Percentiles rank a stretch among this genome's conserved stretches.
Conservation (phyloP, 2,797 vertebrate species). For the Loris lydekkerianus region DNA sequence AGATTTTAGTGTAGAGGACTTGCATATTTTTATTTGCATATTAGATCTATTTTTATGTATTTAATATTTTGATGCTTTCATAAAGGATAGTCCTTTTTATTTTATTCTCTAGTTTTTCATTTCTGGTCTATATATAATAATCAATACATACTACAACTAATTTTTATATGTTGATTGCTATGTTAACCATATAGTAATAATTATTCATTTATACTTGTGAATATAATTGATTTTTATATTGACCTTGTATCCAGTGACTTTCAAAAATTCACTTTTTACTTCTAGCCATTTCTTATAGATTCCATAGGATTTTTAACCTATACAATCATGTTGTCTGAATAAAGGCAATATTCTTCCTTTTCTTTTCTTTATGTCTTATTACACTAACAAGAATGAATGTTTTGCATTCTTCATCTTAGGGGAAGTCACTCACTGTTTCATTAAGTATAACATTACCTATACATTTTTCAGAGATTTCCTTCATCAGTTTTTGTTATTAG, state of each 20-base stretch:
- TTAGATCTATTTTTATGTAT: neutral
- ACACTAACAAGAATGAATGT: constrained; percentile 3
- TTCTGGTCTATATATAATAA: neutral
- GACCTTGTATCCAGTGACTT: constrained; percentile 35
- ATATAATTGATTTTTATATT: constrained; percentile 20
- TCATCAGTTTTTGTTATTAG: constrained; percentile 53
- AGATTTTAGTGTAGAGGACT: constrained; percentile 20
- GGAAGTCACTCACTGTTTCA: constrained; percentile 41
- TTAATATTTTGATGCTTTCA: constrained; percentile 53
- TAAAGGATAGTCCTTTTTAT: constrained; percentile 47
- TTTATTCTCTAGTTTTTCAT: constrained; percentile 48
- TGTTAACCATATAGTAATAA: neutral
- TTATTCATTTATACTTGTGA: neutral
- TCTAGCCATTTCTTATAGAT: constrained; percentile 53
- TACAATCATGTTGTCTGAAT: constrained; percentile 20
- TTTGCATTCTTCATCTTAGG: constrained; percentile 51
- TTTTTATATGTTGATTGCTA: neutral
- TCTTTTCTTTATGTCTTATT: neutral
- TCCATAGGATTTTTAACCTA: constrained; percentile 51
- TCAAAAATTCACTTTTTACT: constrained; percentile 53
- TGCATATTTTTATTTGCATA: neutral
- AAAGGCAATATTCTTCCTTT: constrained; percentile 32
- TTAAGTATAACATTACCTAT: constrained; percentile 48
- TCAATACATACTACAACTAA: neutral
- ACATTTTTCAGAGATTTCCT: constrained; percentile 39